Evolutionary conservation across 2,888 invertebrate species (phyloP).

Genomic region (Deilephila elpenor): DNA sequence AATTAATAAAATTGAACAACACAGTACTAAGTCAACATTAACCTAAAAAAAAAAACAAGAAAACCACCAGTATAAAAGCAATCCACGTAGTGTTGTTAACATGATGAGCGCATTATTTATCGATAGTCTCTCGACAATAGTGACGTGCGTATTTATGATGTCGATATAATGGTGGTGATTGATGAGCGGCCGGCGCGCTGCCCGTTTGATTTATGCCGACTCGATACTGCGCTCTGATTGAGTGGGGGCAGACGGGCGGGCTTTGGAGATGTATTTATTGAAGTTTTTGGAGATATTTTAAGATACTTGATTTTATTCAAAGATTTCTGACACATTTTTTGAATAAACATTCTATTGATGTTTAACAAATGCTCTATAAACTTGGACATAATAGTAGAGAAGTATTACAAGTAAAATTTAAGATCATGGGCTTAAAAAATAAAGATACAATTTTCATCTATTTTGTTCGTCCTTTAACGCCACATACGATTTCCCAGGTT

Average conservation of each 20-base stretch:
- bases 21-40: background rate
- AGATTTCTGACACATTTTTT: too few species aligned
- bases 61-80: background rate
- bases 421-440: too few species aligned
- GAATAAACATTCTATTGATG: too few species aligned
- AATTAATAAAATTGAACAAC: background rate
- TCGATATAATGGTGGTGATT: conserved; percentile 48
- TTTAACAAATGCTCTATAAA: too few species aligned
- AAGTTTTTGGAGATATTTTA: too few species aligned
- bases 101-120: conserved; percentile 28
- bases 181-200: conserved; percentile 46
- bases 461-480: too few species aligned
- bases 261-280: conserved; percentile 17
- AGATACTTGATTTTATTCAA: too few species aligned
- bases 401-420: too few species aligned
- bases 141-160: conserved; percentile 52
- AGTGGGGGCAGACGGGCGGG: conserved; percentile 39
- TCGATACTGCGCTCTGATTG: conserved; percentile 41
- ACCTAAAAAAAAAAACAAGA: background rate
- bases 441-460: too few species aligned
- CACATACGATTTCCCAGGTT: too few species aligned
- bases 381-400: too few species aligned
- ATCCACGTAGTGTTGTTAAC: conserved; percentile 29
- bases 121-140: conserved; percentile 37
- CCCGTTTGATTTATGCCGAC: conserved; percentile 51